Percentiles rank a stretch among this genome's conserved stretches.
phyloP scores from a whole-genome alignment of 2,113 vertebrate genomes.

The Hystrix cristata region DNA sequence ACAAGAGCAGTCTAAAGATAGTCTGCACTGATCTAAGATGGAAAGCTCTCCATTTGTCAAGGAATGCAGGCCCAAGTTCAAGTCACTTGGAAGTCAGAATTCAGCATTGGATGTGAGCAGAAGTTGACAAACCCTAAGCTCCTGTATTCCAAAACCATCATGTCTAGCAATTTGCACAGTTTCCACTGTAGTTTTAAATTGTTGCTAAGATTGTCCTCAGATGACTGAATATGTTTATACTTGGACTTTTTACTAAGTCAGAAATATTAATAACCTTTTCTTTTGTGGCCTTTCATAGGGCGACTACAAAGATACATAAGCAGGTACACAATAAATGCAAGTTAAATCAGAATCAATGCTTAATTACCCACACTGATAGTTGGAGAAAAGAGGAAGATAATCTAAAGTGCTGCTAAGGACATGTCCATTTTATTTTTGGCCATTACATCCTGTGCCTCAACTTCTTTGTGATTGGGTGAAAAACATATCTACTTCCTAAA shows the following conservation, averaged over 20 bases:
- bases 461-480: conserved; percentile 3
- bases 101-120: not conserved
- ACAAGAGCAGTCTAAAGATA: not conserved
- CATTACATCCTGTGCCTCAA: not conserved
- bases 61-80: conserved; percentile 33
- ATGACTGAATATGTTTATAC: not conserved
- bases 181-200: conserved; percentile 45
- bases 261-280: conserved; percentile 39
- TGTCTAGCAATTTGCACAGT: not conserved
- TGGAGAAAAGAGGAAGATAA: not conserved
- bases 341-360: conserved; percentile 43
- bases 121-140: conserved; percentile 10
- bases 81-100: conserved; percentile 43
- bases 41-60: conserved; percentile 24
- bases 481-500: not conserved
- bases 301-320: conserved; percentile 9
- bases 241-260: conserved; percentile 42
- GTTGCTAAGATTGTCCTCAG: conserved; percentile 50
- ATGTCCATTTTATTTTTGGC: not conserved
- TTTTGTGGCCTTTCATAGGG: not conserved
- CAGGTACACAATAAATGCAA: not conserved
- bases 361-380: not conserved
- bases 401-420: not conserved
- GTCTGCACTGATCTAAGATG: not conserved
- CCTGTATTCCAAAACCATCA: conserved; percentile 24